A percentile compares a stretch with the other conserved stretches of the same genome.
Evolutionary conservation across 1,140 invertebrate genomes (phyloP).

Genomic region (Hestina assimilis): DNA sequence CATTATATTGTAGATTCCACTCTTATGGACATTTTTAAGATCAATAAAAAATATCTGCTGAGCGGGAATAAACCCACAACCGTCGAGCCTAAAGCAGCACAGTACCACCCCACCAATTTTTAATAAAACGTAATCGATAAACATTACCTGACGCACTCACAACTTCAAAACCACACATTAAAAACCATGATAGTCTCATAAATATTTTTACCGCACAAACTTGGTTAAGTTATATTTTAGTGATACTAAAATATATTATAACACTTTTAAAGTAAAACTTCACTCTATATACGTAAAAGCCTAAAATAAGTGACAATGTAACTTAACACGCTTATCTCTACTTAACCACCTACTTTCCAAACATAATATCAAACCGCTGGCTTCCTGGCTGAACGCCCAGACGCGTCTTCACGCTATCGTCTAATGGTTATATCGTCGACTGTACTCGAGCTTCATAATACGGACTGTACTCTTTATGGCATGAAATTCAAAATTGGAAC

Average conservation of each 20-base stretch:
- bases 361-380: conserved; percentile 19
- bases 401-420: conserved; percentile 25
- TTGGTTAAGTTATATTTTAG: too few relatives aligned
- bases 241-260: not conserved
- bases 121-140: too few relatives aligned
- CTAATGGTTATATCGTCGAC: conserved; percentile 22
- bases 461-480: conserved; percentile 18
- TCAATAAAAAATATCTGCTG: too few relatives aligned
- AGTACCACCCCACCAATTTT: too few relatives aligned
- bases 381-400: conserved; percentile 29
- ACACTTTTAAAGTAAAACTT: not conserved
- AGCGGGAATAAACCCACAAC: too few relatives aligned
- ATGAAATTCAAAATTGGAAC: conserved; percentile 23
- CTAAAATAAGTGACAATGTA: conserved; percentile 3
- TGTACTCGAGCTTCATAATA: conserved; percentile 16
- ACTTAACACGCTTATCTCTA: not conserved
- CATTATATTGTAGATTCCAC: too few relatives aligned
- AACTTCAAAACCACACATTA: too few relatives aligned
- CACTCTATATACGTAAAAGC: not conserved
- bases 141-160: too few relatives aligned
- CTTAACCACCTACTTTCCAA: conserved; percentile 19
- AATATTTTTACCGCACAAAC: too few relatives aligned
- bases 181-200: too few relatives aligned
- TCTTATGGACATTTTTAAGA: too few relatives aligned
- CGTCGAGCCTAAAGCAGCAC: too few relatives aligned